Evolutionary conservation across 2,113 vertebrate species (phyloP).

Genomic region (Trogon surrucura): DNA sequence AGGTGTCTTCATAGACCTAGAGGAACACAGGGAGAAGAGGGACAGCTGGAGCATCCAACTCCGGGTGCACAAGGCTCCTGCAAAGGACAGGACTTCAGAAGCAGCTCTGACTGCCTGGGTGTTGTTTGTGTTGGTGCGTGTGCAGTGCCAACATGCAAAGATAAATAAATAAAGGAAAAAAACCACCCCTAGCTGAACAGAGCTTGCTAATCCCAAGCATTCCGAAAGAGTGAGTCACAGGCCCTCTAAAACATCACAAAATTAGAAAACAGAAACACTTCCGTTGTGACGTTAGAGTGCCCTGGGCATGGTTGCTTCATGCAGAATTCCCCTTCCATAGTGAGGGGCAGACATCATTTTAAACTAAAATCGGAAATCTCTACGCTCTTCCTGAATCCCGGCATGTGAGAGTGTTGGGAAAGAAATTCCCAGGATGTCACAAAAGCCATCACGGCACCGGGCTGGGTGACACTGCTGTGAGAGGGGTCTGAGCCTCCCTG

Average conservation of each 20-base stretch:
- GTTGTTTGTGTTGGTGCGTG: neutral
- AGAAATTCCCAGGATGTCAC: neutral
- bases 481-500: neutral
- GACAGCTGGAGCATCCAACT: neutral
- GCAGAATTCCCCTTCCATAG: neutral
- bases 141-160: neutral
- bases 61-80: neutral
- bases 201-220: neutral
- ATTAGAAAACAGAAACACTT: neutral
- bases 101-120: neutral
- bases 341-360: neutral
- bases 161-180: neutral
- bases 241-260: neutral
- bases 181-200: neutral
- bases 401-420: fast-evolving
- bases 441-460: fast-evolving
- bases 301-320: neutral
- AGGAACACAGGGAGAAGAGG: neutral
- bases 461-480: neutral
- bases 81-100: neutral
- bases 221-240: neutral
- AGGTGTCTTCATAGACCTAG: fast-evolving
- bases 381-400: neutral
- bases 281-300: fast-evolving
- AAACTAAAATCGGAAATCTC: neutral